Conservation (phyloP, 1,140 invertebrate genomes). For the Battus philenor region DNA sequence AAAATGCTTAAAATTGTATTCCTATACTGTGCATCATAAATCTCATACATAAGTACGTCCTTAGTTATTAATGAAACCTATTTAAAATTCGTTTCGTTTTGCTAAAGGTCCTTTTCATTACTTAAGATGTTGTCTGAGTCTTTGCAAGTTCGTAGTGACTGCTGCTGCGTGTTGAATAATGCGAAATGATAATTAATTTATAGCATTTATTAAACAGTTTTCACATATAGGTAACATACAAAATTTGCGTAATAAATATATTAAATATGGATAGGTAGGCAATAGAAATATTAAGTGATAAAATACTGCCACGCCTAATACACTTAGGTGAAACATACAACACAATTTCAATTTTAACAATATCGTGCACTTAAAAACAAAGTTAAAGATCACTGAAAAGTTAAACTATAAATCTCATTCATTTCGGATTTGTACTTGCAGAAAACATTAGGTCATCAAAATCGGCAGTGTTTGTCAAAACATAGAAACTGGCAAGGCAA, state of each 20-base stretch:
- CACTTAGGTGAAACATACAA: slow-evolving; percentile 72
- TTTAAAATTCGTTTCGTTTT: too few species aligned
- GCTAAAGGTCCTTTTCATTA: too few species aligned
- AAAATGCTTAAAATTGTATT: too few species aligned
- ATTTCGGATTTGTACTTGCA: slow-evolving; percentile 74
- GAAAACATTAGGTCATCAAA: slow-evolving; percentile 63
- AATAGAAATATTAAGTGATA: slow-evolving; percentile 61
- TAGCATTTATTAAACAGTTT: slow-evolving; percentile 71
- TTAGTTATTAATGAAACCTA: not conserved
- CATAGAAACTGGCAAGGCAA: slow-evolving; percentile 73
- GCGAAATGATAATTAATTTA: slow-evolving; percentile 66
- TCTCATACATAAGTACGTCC: not conserved
- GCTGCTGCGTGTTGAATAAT: slow-evolving; percentile 63
- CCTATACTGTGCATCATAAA: not conserved
- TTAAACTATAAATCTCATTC: slow-evolving; percentile 73
- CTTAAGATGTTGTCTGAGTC: too few species aligned
- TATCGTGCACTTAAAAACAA: slow-evolving; percentile 73
- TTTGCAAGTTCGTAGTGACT: too few species aligned
- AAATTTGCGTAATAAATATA: slow-evolving; percentile 63
- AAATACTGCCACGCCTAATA: slow-evolving; percentile 70
- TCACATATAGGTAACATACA: slow-evolving; percentile 73
- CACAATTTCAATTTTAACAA: slow-evolving; percentile 70
- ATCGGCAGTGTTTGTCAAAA: slow-evolving; percentile 68
- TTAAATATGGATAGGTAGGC: slow-evolving; percentile 61
- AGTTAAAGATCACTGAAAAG: slow-evolving; percentile 69